phyloP scores from a whole-genome alignment of 2,797 vertebrate species.

The Cyclura pinguis region DNA sequence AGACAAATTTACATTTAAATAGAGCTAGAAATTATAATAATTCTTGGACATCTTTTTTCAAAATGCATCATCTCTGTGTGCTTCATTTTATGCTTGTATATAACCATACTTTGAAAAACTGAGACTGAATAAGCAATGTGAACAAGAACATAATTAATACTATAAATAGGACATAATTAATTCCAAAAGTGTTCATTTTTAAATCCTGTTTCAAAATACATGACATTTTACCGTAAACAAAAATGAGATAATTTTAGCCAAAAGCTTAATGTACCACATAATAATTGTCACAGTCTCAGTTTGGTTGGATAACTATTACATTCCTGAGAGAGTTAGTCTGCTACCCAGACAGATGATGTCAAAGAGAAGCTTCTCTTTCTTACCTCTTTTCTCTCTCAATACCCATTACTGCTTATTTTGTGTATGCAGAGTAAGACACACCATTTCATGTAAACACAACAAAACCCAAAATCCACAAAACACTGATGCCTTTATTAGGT shows the following conservation, averaged over 20 bases:
- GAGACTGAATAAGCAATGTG: background rate
- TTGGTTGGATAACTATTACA: background rate
- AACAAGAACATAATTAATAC: background rate
- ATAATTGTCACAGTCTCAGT: background rate
- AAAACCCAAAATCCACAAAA: no score
- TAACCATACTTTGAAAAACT: background rate
- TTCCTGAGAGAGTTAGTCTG: no score
- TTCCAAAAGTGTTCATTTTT: background rate
- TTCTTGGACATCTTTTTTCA: background rate
- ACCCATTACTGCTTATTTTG: no score
- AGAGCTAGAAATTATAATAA: background rate
- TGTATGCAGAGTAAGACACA: no score
- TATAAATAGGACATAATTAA: background rate
- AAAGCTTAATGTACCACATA: background rate
- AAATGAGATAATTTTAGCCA: background rate
- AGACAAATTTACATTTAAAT: conserved; percentile 34
- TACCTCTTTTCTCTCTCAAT: no score
- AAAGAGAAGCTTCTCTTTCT: no score
- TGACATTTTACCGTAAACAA: background rate
- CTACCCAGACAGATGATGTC: no score
- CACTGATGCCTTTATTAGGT: no score
- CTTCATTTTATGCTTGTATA: background rate
- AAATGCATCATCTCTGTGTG: background rate
- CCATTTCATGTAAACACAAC: no score
- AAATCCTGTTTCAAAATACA: background rate